Evolutionary conservation across 2,888 invertebrate species (phyloP), one percentile per base, ranked within the genome.

Genomic region (Drosophila mayaguana): DNA sequence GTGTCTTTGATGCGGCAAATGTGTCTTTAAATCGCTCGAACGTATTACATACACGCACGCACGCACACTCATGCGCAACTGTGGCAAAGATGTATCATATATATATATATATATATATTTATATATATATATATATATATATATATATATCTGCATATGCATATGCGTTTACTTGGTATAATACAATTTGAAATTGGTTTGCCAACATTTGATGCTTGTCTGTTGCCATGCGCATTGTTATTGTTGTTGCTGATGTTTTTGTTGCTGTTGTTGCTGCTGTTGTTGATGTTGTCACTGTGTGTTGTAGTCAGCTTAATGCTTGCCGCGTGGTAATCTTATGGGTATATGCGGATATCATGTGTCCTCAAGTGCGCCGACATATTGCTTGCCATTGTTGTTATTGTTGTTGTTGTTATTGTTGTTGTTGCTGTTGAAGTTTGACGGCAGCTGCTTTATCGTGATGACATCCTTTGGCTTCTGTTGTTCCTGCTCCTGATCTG

Each of bases 391-490:
- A 43, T 68, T 72, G 65, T 68, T 76, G 38, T 71, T 63, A 46
- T 56, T 68, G 42, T 74, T 70, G 22, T 70, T 62, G 54, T 70
- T 66, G 34, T 69, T 62, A 51, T 70, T 65, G 43, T 54, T 70
- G 55, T 40, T 68, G 45, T 57, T 73, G 62, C 43, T 74, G 54
- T 78, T 76, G 59, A 54, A 72, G 63, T 81, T 81, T 68, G 78
- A 74, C 68, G 83, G 74, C 74, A 88, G 76, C 76, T 91, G 88
- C 72, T 83, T 91, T 88, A 91, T 87, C 78, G 89, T 88, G 80
- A 89, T 83, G 53, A 89, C 89, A 83, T 91, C 90, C 90, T 89
- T 90, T 83, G 88, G 83, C 76, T 88, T 88, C 65, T 65, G 56
- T 42, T 74, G 70, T 42, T 67, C 67, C 34, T 65, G 67, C 51